Evolutionary conservation across 2,888 invertebrate genomes (phyloP), one percentile per base, ranked within the genome.

Genomic region (Volucella inflata): DNA sequence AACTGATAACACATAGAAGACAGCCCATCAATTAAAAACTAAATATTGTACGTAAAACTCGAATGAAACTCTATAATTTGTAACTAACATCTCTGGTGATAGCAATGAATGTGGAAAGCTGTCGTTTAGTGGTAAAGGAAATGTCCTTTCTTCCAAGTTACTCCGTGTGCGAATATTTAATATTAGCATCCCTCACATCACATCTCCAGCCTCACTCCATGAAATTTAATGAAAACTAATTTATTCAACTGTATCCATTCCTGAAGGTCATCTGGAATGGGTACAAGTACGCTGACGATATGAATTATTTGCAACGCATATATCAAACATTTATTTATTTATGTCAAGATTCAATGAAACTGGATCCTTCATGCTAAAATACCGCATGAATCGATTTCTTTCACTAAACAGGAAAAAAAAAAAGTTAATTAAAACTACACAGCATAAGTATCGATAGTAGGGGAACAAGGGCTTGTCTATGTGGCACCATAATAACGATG

Each of bases 391-490:
- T 77, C 81, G 71, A 77, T 77, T 70, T 64, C 48, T 65, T 16
- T 21, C 51, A 59, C 44, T 65, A 36, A 59, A 72, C 44, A 21
- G 21, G 40, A 46, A 74, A 2, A 42, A 42, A 67, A 53, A 57
- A 44, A 65, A 64, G 72, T 38, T 65, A 72, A 79, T 79, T 78
- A 65, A 57, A 65, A 64, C 59, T 59, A 30, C 6, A 42, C 48
- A 57, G 44, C 68, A 68, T 53, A 67, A 62, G 42, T 21, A 30
- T 53, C 51, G 16, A 53, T 11, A 16, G 17, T 17, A 44, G 38
- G 38, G 10, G 40, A n/a, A 11, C 40, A 11, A n/a, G 50, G 14
- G 16, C 55, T 55, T 55, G 21, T 44, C 59, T 44, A 12, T 51
- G 38, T 59, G 51, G 76, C 60, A 44, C 42, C 48, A 40, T 38